phyloP scores from a whole-genome alignment of 2,797 vertebrate genomes.

The Mergus octosetaceus region DNA sequence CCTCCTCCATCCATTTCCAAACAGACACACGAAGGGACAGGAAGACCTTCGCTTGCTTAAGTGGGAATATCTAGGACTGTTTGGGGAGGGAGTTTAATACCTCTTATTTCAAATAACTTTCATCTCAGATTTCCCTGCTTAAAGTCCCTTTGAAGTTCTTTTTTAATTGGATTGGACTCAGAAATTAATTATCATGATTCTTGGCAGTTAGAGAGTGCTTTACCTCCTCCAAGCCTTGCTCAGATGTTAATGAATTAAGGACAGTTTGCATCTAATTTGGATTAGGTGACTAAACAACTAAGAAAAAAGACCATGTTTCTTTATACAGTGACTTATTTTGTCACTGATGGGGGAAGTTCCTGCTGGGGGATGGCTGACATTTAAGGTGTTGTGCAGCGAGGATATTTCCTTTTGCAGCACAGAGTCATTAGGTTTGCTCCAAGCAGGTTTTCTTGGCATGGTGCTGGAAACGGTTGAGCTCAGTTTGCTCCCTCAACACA shows the following conservation, averaged over 20 bases:
- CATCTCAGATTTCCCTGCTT: neutral
- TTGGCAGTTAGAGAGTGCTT: constrained; percentile 7
- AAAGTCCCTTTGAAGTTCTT: constrained; percentile 43
- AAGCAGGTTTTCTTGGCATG: neutral
- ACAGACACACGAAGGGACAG: neutral
- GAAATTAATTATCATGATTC: constrained; percentile 56
- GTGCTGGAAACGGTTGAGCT: neutral
- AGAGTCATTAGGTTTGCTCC: neutral
- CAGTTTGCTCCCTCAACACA: neutral
- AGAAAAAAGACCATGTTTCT: neutral
- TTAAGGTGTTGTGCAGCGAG: neutral
- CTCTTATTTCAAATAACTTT: neutral
- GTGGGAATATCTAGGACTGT: neutral
- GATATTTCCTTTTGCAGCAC: neutral
- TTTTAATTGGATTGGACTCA: constrained; percentile 37
- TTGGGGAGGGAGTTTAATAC: neutral
- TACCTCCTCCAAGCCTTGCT: constrained; percentile 19
- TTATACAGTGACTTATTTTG: neutral
- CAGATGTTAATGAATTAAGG: constrained; percentile 50
- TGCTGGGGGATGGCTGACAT: neutral
- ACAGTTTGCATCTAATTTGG: constrained; percentile 47
- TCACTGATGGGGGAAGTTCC: neutral
- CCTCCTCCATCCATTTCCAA: neutral
- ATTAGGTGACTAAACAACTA: constrained; percentile 19
- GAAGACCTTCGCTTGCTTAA: neutral